Percentiles rank a stretch among this genome's conserved stretches.
Evolutionary conservation across 2,888 invertebrate species (phyloP).

Genomic region (Sepiola atlantica): DNA sequence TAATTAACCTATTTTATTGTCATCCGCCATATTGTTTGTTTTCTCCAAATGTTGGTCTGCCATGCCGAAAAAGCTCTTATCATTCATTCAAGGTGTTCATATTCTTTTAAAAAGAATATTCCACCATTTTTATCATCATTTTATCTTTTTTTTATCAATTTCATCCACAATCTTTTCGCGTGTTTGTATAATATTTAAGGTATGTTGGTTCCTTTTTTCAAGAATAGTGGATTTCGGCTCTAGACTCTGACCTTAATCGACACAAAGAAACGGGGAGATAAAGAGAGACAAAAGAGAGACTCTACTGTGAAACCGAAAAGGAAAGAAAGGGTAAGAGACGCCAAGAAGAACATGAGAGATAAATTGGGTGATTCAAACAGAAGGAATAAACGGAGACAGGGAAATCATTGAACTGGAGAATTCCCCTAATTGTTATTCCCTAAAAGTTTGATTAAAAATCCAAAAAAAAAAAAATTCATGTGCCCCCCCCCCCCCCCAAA

Average conservation of each 20-base stretch:
- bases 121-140: not conserved
- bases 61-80: not conserved
- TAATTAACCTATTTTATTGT: not conserved
- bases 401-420: not conserved
- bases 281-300: not conserved
- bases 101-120: too few relatives aligned
- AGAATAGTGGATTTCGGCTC: not conserved
- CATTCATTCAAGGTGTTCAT: not conserved
- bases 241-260: not conserved
- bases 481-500: too few relatives aligned
- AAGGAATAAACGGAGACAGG: not conserved
- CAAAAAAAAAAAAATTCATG: not conserved
- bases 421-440: not conserved
- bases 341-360: not conserved
- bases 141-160: not conserved
- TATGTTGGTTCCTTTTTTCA: not conserved
- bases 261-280: not conserved
- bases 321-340: not conserved
- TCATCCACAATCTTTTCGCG: not conserved
- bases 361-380: not conserved
- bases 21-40: not conserved
- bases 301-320: not conserved
- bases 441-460: constrained; percentile 10
- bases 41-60: not conserved
- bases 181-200: not conserved